phyloP scores from a whole-genome alignment of 2,888 invertebrate species.

The Drosophila gaucha region DNA sequence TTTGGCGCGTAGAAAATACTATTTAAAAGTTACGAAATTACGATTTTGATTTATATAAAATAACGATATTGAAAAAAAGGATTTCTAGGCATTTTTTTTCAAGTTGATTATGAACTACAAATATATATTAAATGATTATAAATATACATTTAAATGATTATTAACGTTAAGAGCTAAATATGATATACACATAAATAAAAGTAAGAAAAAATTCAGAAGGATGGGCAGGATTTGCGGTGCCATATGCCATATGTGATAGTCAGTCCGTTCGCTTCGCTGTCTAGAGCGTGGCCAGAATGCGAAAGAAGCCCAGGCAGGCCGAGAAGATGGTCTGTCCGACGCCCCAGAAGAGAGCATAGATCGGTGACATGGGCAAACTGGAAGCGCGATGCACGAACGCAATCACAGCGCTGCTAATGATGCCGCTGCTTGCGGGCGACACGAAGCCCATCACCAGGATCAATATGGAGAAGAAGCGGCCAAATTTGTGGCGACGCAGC shows the following conservation, averaged over 20 bases:
- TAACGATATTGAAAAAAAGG: slow-evolving; percentile 7
- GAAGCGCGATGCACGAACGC: slow-evolving; percentile 97
- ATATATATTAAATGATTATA: slow-evolving; percentile 2
- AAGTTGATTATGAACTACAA: not conserved
- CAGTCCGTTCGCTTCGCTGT: slow-evolving; percentile 35
- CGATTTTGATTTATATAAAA: slow-evolving; percentile 1
- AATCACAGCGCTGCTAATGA: slow-evolving; percentile 95
- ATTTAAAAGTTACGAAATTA: slow-evolving; percentile 4
- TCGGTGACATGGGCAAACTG: slow-evolving; percentile 94
- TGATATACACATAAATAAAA: not conserved
- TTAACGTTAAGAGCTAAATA: not conserved
- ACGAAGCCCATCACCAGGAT: slow-evolving; percentile 95
- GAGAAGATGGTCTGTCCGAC: slow-evolving; percentile 96
- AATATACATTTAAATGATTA: not conserved
- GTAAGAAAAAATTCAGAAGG: not conserved
- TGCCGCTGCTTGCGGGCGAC: slow-evolving; percentile 94
- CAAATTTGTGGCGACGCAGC: slow-evolving; percentile 96
- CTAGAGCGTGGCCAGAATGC: slow-evolving; percentile 96
- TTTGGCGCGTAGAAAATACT: slow-evolving; percentile 28
- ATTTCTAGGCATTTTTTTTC: not conserved
- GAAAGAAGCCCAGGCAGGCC: slow-evolving; percentile 95
- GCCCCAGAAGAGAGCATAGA: slow-evolving; percentile 97
- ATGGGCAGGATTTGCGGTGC: slow-evolving; percentile 12
- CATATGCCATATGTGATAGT: slow-evolving; percentile 7
- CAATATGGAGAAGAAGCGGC: slow-evolving; percentile 95